Base-by-base conservation (phyloP, 2,888 invertebrate genomes). In the Mystacides longicornis region DNA sequence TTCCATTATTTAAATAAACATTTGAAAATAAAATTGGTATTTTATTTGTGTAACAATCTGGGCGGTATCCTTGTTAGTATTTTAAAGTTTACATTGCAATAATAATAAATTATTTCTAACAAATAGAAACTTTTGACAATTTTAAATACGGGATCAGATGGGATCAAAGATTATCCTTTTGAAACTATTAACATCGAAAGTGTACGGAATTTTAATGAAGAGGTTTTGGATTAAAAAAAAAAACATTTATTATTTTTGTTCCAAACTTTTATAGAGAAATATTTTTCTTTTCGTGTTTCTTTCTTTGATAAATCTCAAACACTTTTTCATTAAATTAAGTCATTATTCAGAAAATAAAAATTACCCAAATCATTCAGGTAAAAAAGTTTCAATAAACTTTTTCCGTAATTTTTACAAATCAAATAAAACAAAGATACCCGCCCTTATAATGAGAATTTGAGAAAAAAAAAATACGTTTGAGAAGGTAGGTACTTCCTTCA, bases 131-230 rank as follows among this genome's bases (percentile, higher is more conserved):
- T 27, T 27, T 5, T 5, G 27, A 27, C 16, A 14, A 37, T 37
- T 37, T 37, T 37, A 37, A 37, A 16, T 37, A 37, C 14, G 16
- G 14, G 7, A 37, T 37, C 37, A 37, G 37, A 37, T 37, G 37
- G 37, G 37, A 37, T 37, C 37, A 37, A 37, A 37, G 37, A 37
- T 37, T 37, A 37, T 37, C 37, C 37, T 37, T 37, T 37, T 37
- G 16, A 37, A 37, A 37, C 37, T 37, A 37, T 37, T 37, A 37
- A 37, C 37, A n/a, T 37, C n/a, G 37, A 16, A 37, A 16, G 37
- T 37, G 16, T 37, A 4, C 37, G 14, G 37, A 37, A 37, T 37
- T 37, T 37, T 37, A 37, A 37, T 37, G 16, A 37, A 14, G 14
- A n/a, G 14, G 16, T 37, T 37, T 37, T 37, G 37, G 14, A 37